Evolutionary conservation across 2,113 vertebrate genomes (phyloP), one percentile per base, ranked within the genome.

Genomic region (Eptesicus fuscus): DNA sequence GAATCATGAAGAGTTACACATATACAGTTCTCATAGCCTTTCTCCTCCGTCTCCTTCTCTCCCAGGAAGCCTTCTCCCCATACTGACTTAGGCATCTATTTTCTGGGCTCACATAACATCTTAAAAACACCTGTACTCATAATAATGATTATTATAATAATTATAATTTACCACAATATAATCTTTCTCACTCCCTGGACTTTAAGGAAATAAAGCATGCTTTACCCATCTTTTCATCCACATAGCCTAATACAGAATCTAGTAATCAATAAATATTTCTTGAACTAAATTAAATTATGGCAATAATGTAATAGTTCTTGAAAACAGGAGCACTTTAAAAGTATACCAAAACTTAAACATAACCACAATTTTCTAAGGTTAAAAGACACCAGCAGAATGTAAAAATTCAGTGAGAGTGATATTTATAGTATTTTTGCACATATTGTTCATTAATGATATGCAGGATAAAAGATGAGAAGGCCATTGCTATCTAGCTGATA

Each of bases 261-360:
- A 77, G 13, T 49, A 73, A 4, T 89, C 37, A n/a, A 37, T 95
- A 92, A 77, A 92, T 88, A 14, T 44, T 88, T 40, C 61, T 95
- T 82, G 51, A 44, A 71, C 40, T 47, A 88, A 87, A 80, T 65
- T 92, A 90, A 90, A 80, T 82, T 61, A 86, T 78, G 5, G 2
- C 32, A 69, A 56, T 49, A 92, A 79, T 74, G 12, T 37, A 42
- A 83, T 9, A 32, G 6, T 25, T 83, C 18, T 80, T 61, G 42
- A 80, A 96, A 96, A 82, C 0, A 91, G 25, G 37, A 84, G 16
- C 30, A 69, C 18, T 78, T 85, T 61, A 44, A 4, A 90, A 67
- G 22, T 76, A 83, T 56, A 87, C 49, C 71, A 74, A 96, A 94
- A 93, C 35, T 59, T 71, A 71, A 35, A 80, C 7, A 91, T 53